These are phyloP conservation scores for Athene cunicularia DNA, from an alignment of 2,113 vertebrate species.

Conservation along the genomic window DNA sequence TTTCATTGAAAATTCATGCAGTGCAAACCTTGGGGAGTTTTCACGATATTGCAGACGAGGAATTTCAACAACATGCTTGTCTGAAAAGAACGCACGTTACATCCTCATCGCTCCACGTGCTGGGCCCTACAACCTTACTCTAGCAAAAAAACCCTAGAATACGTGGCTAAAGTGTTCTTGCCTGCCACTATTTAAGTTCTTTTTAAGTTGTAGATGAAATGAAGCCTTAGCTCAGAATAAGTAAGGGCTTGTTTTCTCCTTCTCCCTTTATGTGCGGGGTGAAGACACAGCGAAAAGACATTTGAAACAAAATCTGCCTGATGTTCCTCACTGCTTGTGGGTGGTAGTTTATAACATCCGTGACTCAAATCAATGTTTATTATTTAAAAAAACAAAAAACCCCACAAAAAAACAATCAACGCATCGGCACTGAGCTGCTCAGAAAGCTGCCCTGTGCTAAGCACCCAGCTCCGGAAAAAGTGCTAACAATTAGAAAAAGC, in stretches of 20 bases:
- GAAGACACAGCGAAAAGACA: background rate
- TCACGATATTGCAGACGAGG: background rate
- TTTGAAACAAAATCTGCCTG: background rate
- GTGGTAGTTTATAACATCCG: background rate
- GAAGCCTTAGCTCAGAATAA: background rate
- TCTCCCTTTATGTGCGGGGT: background rate
- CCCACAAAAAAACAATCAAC: too few species aligned
- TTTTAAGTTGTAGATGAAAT: background rate
- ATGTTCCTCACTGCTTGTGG: background rate
- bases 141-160: background rate
- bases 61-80: background rate
- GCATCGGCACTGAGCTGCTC: fast-evolving
- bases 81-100: background rate
- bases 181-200: background rate
- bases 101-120: fast-evolving
- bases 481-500: background rate
- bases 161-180: background rate
- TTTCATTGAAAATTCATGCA: background rate
- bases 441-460: background rate
- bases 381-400: background rate
- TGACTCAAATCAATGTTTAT: background rate
- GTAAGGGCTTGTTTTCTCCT: background rate
- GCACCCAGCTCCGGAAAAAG: background rate
- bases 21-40: background rate
- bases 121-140: background rate